phyloP scores from a whole-genome alignment of 2,113 vertebrate genomes.

The Crotalus horridus region DNA sequence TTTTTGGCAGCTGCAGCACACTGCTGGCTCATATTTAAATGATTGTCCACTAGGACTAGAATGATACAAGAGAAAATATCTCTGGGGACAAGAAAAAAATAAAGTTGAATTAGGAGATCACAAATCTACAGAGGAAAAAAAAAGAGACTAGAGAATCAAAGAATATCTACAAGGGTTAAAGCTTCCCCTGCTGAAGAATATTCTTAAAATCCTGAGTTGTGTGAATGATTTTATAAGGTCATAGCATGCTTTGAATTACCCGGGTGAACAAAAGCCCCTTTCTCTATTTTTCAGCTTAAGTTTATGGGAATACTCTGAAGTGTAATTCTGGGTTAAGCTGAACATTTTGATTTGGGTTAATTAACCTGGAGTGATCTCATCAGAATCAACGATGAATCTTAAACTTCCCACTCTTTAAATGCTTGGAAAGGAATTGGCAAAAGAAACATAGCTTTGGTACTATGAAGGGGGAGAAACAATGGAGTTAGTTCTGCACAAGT shows the following conservation, averaged over 20 bases:
- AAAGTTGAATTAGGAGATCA: not conserved
- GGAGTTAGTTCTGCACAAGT: not conserved
- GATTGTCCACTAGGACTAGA: not conserved
- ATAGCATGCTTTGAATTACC: not conserved
- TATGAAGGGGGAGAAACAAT: not conserved
- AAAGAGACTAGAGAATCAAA: not conserved
- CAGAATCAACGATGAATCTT: not conserved
- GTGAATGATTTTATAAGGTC: not conserved
- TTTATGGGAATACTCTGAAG: not conserved
- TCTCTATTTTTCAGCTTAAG: not conserved
- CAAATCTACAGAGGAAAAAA: not conserved
- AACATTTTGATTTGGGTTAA: conserved; percentile 2
- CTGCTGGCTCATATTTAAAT: no score
- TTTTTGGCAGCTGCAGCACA: no score
- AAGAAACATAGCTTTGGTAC: not conserved
- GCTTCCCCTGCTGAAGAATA: not conserved
- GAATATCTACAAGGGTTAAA: not conserved
- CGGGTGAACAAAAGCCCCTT: not conserved
- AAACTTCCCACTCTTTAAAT: conserved; percentile 1
- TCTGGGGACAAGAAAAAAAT: not conserved
- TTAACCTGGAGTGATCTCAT: conserved; percentile 7
- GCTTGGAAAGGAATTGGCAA: not conserved
- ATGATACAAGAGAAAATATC: not conserved
- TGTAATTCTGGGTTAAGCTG: not conserved
- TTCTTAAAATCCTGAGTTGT: not conserved